Conservation (phyloP, 2,888 invertebrate genomes). For the Arctia plantaginis region DNA sequence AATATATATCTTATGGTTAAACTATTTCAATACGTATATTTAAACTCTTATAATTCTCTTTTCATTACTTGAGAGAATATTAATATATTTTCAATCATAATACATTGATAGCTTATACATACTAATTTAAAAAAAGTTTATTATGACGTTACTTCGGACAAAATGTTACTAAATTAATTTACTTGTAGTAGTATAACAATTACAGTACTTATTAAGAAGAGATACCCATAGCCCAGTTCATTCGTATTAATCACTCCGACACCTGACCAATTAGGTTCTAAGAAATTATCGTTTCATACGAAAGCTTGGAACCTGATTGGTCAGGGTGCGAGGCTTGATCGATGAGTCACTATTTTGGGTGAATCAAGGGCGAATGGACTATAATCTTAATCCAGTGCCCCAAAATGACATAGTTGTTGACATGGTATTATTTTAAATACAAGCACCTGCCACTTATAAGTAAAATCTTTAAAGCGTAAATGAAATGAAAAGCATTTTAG, state of each 20-base stretch:
- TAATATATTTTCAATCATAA: neutral
- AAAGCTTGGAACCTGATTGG: neutral
- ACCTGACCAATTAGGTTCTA: neutral
- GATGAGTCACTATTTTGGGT: neutral
- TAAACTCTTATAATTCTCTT: neutral
- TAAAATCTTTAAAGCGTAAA: neutral
- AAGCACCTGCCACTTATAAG: too few relatives aligned
- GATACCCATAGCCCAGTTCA: neutral
- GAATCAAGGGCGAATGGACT: neutral
- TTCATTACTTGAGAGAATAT: neutral
- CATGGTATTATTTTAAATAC: neutral
- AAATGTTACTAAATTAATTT: conserved; percentile 15
- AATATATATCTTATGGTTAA: conserved; percentile 33
- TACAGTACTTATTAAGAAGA: neutral
- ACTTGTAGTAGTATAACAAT: neutral
- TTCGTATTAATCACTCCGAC: neutral
- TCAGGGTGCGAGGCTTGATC: neutral
- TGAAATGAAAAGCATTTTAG: neutral
- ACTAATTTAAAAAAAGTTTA: conserved; percentile 46
- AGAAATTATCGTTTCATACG: too few relatives aligned
- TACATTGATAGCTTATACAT: neutral
- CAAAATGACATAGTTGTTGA: neutral
- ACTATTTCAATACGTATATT: conserved; percentile 18
- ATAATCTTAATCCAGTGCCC: neutral
- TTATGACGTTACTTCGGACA: conserved; percentile 83